Evolutionary conservation across 2,113 vertebrate genomes (phyloP).

Genomic region (Noctilio leporinus): DNA sequence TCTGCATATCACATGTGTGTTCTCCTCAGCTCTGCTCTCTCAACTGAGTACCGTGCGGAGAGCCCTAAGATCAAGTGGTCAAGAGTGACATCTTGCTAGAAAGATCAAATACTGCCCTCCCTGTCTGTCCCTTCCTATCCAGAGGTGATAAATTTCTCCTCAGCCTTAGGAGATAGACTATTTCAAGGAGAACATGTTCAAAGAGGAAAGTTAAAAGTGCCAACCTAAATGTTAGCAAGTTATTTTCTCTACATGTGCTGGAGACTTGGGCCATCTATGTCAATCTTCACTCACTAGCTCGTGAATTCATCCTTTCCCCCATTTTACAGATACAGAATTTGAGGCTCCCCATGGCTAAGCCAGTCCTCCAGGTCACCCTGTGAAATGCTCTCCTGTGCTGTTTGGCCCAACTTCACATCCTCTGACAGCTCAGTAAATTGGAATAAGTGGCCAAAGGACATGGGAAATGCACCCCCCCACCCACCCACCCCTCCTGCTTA

Average conservation of each 20-base stretch:
- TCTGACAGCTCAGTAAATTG: background rate
- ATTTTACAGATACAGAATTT: background rate
- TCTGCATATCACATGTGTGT: fast-evolving
- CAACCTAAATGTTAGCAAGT: background rate
- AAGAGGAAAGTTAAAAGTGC: background rate
- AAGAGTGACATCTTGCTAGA: background rate
- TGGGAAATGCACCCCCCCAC: fast-evolving
- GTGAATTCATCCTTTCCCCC: background rate
- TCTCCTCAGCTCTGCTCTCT: background rate
- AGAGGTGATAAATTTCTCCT: background rate
- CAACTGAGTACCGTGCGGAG: background rate
- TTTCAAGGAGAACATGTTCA: background rate
- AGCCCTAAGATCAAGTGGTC: background rate
- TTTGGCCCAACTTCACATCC: background rate
- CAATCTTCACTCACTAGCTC: background rate
- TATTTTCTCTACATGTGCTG: background rate
- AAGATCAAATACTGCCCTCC: background rate
- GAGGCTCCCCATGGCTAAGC: background rate
- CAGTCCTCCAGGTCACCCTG: background rate
- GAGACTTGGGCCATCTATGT: too few species aligned
- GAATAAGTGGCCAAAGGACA: background rate
- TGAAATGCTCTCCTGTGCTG: background rate
- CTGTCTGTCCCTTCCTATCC: background rate
- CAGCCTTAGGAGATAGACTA: background rate
- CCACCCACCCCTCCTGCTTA: too few species aligned